These are phyloP conservation scores for Drosophila paramelanica DNA, from an alignment of 2,888 invertebrate species.

Conservation along the genomic window DNA sequence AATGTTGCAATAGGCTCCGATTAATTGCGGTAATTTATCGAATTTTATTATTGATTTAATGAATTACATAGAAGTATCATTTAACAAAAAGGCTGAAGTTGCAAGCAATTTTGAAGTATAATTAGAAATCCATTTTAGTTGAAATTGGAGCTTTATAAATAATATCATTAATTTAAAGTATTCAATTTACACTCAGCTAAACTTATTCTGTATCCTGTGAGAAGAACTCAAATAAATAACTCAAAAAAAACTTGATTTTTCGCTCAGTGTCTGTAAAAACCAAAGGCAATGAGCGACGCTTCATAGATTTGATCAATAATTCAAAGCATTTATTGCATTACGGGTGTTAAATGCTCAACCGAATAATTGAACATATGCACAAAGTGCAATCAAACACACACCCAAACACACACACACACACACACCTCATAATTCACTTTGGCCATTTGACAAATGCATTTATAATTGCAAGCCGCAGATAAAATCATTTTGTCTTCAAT, in stretches of 20 bases:
- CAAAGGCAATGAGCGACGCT: neutral
- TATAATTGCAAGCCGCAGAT: slow-evolving; percentile 68
- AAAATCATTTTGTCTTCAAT: slow-evolving; percentile 31
- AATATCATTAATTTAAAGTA: too few species aligned
- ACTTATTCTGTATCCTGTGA: too few species aligned
- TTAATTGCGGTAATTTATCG: too few species aligned
- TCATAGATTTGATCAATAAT: slow-evolving; percentile 30
- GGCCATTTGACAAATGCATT: slow-evolving; percentile 68
- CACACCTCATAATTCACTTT: slow-evolving; percentile 25
- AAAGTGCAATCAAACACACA: neutral
- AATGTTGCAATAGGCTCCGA: too few species aligned
- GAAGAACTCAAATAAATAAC: too few species aligned
- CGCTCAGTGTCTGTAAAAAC: neutral
- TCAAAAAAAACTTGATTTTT: neutral
- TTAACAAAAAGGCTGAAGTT: too few species aligned
- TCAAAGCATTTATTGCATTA: slow-evolving; percentile 52
- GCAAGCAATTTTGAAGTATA: too few species aligned
- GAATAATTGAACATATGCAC: slow-evolving; percentile 18
- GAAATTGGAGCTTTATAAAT: too few species aligned
- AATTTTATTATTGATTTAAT: too few species aligned
- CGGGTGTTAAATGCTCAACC: slow-evolving; percentile 50
- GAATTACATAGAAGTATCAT: too few species aligned
- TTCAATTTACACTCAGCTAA: too few species aligned
- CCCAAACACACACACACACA: neutral
- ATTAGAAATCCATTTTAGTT: too few species aligned